Percentiles rank a stretch among this genome's conserved stretches.
Conservation (phyloP, 2,888 invertebrate species). For the Nowickia ferox region DNA sequence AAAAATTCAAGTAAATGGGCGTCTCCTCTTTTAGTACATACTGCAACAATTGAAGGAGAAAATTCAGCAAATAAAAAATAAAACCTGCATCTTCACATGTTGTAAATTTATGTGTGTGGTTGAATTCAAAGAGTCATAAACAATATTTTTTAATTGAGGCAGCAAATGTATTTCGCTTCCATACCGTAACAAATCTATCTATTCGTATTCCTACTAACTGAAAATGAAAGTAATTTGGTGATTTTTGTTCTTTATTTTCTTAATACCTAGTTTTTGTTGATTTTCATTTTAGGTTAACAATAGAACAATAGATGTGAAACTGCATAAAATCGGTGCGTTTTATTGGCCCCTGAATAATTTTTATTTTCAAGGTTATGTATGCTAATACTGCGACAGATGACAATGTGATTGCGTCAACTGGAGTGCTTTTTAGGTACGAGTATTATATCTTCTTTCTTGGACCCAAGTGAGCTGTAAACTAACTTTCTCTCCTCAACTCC, state of each 20-base stretch:
- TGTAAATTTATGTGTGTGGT: slow-evolving; percentile 13
- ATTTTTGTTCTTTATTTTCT: background rate
- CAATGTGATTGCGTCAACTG: too few species aligned
- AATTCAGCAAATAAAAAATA: slow-evolving; percentile 77
- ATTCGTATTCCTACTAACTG: background rate
- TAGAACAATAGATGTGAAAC: too few species aligned
- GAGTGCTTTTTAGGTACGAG: too few species aligned
- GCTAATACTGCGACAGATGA: too few species aligned
- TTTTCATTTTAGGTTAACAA: too few species aligned
- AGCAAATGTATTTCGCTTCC: slow-evolving; percentile 30
- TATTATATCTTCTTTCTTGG: too few species aligned
- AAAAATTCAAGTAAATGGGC: slow-evolving; percentile 55
- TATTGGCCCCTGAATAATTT: too few species aligned
- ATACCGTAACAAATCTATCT: slow-evolving; percentile 77
- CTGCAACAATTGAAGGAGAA: slow-evolving; percentile 67
- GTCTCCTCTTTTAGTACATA: slow-evolving; percentile 41
- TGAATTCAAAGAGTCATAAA: slow-evolving; percentile 74
- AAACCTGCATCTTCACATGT: background rate
- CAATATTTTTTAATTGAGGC: slow-evolving; percentile 77
- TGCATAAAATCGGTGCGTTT: too few species aligned
- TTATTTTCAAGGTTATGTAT: too few species aligned
- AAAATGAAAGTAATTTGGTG: slow-evolving; percentile 14
- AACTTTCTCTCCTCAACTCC: too few species aligned
- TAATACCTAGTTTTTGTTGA: too few species aligned
- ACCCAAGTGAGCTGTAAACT: too few species aligned